A percentile compares a stretch with the other conserved stretches of the same genome.
These are phyloP conservation scores for Ibidorhyncha struthersii DNA, from an alignment of 2,113 vertebrate species.

Conservation along the genomic window DNA sequence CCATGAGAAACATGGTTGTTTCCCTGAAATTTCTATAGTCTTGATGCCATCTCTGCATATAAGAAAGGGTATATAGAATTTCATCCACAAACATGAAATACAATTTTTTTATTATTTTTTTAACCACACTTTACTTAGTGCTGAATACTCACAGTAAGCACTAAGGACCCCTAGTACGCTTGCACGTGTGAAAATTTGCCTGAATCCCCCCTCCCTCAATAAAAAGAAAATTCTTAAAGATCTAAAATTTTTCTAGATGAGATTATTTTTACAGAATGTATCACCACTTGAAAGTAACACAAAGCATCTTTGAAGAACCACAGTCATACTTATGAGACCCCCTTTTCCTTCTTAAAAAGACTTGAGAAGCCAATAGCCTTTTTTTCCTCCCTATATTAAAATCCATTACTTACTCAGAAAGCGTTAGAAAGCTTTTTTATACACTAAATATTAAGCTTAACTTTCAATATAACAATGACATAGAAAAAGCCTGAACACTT, in stretches of 20 bases:
- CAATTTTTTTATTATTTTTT: background rate
- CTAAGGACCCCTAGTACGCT: background rate
- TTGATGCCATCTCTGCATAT: conserved; percentile 91
- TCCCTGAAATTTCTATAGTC: conserved; percentile 93
- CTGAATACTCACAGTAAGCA: background rate
- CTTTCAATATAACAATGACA: background rate
- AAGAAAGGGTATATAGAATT: conserved; percentile 18
- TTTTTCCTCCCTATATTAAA: background rate
- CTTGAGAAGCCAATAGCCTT: background rate
- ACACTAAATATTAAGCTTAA: background rate
- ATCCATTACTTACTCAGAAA: background rate
- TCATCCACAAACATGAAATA: conserved; percentile 6
- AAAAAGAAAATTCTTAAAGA: background rate
- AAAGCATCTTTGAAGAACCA: background rate
- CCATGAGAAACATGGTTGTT: conserved; percentile 90
- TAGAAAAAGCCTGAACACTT: background rate
- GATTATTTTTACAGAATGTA: background rate
- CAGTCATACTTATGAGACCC: background rate
- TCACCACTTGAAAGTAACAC: background rate
- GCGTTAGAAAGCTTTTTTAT: background rate
- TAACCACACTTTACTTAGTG: background rate
- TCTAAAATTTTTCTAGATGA: background rate
- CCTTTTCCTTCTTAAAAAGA: background rate
- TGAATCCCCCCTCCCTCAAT: background rate
- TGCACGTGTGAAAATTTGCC: background rate